Percentiles rank a stretch among this genome's conserved stretches.
Evolutionary conservation across 2,888 invertebrate species (phyloP).

Genomic region (Agriotes lineatus): DNA sequence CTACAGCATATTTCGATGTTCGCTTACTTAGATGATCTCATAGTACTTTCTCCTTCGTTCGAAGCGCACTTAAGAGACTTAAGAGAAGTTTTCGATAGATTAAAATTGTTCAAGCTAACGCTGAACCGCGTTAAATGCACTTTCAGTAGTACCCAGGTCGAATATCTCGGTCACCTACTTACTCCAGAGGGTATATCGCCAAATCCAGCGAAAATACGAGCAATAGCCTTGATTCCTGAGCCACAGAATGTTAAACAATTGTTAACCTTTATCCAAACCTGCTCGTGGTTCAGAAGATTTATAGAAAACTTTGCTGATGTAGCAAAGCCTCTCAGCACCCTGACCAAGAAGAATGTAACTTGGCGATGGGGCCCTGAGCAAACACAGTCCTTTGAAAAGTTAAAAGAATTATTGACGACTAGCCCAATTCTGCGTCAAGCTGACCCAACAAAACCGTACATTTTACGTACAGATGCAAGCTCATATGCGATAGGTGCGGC

Average conservation of each 20-base stretch:
- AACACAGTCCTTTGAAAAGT: slow-evolving; percentile 41
- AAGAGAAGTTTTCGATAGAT: background rate
- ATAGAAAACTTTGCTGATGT: slow-evolving; percentile 41
- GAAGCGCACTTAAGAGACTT: background rate
- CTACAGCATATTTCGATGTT: background rate
- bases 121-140: background rate
- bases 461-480: slow-evolving; percentile 52
- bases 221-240: slow-evolving; percentile 37
- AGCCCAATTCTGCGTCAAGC: slow-evolving; percentile 50
- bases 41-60: background rate
- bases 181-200: slow-evolving; percentile 43
- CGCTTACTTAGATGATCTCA: background rate
- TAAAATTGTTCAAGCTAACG: slow-evolving; percentile 30
- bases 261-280: slow-evolving; percentile 47
- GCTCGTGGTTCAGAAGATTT: slow-evolving; percentile 45
- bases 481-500: slow-evolving; percentile 48
- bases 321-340: slow-evolving; percentile 40
- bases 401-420: slow-evolving; percentile 46
- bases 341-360: slow-evolving; percentile 36
- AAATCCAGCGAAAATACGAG: slow-evolving; percentile 47
- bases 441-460: slow-evolving; percentile 46
- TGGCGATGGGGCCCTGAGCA: slow-evolving; percentile 36
- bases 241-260: slow-evolving; percentile 46
- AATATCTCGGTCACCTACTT: slow-evolving; percentile 36
- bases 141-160: background rate